A percentile compares a stretch with the other conserved stretches of the same genome.
These are phyloP conservation scores for Syndactyla subalaris DNA, from an alignment of 2,797 vertebrate genomes.

Conservation along the genomic window DNA sequence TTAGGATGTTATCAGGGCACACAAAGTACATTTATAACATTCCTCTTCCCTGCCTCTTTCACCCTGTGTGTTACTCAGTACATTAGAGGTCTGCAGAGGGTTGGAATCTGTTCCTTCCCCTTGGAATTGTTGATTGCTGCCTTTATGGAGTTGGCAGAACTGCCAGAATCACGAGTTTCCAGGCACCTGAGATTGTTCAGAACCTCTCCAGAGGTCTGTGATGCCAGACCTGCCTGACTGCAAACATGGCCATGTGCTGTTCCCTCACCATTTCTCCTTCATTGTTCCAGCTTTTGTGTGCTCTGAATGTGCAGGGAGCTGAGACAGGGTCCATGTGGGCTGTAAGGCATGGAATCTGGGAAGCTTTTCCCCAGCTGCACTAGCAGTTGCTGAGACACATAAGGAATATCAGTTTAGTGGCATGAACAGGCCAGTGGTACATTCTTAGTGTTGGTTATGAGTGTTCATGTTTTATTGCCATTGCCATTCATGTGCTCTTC, in stretches of 20 bases:
- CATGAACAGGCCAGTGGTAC: neutral
- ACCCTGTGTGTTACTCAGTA: rapidly evolving
- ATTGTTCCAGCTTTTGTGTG: neutral
- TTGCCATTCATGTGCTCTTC: neutral
- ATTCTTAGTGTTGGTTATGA: neutral
- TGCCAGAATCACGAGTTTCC: neutral
- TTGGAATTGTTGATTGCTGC: neutral
- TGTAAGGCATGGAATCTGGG: neutral
- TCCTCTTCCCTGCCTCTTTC: neutral
- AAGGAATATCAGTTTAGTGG: neutral
- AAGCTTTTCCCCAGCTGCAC: neutral
- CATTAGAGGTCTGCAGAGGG: neutral
- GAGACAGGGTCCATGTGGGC: neutral
- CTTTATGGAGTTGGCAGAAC: neutral
- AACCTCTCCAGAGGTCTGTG: neutral
- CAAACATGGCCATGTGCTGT: neutral
- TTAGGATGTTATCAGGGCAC: neutral
- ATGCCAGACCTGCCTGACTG: neutral
- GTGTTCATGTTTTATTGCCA: neutral
- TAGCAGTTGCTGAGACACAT: neutral
- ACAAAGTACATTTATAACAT: neutral
- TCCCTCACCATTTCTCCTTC: neutral
- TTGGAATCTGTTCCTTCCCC: neutral
- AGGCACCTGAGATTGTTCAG: neutral
- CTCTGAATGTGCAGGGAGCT: neutral